phyloP scores from a whole-genome alignment of 2,888 invertebrate genomes.

The Notodonta dromedarius region DNA sequence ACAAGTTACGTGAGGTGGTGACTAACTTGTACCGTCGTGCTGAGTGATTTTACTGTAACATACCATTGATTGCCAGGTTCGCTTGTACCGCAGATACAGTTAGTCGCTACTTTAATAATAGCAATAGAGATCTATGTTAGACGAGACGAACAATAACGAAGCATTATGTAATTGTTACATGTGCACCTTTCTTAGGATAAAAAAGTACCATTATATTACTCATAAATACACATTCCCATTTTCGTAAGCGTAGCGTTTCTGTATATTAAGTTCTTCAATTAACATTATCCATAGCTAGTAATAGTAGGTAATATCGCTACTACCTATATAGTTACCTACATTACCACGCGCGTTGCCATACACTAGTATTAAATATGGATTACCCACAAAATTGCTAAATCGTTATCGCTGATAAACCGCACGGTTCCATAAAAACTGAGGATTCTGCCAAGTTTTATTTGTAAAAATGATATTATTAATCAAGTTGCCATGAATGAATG shows the following conservation, averaged over 20 bases:
- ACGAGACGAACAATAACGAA: constrained; percentile 37
- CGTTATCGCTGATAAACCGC: constrained; percentile 10
- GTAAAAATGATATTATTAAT: constrained; percentile 42
- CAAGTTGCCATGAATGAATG: constrained; percentile 51
- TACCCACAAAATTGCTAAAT: constrained; percentile 15
- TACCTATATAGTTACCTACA: constrained; percentile 73
- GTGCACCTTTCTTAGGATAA: constrained; percentile 22
- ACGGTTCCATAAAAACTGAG: constrained; percentile 19
- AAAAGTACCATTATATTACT: constrained; percentile 32
- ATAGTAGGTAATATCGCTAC: constrained; percentile 33
- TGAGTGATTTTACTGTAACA: too few species aligned
- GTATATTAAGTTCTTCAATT: constrained; percentile 64
- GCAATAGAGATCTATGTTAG: constrained; percentile 47
- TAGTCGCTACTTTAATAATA: constrained; percentile 32
- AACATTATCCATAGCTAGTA: constrained; percentile 52
- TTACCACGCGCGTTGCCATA: constrained; percentile 78
- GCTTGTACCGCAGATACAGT: constrained; percentile 8
- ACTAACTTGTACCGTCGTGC: neutral
- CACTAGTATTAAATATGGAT: constrained; percentile 44
- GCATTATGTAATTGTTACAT: constrained; percentile 11
- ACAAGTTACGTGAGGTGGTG: constrained; percentile 29
- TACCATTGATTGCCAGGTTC: neutral
- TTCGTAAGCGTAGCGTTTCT: constrained; percentile 56
- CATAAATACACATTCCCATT: constrained; percentile 66
- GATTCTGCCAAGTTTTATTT: constrained; percentile 19